These are phyloP conservation scores for Rambutsinella grinnellia DNA, from an alignment of 2,888 invertebrate species.

Conservation along the genomic window DNA sequence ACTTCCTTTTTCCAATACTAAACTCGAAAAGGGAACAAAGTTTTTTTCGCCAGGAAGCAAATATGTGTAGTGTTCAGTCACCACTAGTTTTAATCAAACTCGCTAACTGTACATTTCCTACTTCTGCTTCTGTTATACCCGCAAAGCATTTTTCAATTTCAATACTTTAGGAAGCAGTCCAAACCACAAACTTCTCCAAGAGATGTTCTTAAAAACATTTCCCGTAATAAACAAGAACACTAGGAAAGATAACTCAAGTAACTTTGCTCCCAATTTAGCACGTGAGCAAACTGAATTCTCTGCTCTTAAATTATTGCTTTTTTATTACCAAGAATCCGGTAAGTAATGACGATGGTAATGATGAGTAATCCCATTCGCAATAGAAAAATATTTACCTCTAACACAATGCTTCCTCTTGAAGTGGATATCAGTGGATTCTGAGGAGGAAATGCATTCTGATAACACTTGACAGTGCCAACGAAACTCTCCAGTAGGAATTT, in stretches of 20 bases:
- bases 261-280: constrained; percentile 14
- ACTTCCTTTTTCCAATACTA: constrained; percentile 50
- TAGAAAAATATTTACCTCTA: no score
- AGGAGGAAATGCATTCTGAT: constrained; percentile 29
- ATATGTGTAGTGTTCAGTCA: neutral
- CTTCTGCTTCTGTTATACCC: constrained; percentile 1
- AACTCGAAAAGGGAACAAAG: constrained; percentile 2
- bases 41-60: neutral
- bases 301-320: constrained; percentile 10
- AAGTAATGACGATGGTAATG: no score
- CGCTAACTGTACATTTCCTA: constrained; percentile 7
- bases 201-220: neutral
- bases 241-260: neutral
- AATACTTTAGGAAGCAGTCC: no score
- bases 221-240: neutral
- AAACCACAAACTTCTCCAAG: no score
- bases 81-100: constrained; percentile 45
- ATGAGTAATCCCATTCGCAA: constrained; percentile 15
- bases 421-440: no score
- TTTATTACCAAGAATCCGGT: neutral
- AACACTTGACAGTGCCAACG: neutral
- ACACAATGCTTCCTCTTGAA: no score
- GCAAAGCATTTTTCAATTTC: constrained; percentile 32
- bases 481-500: no score
- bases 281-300: neutral